A percentile compares a stretch with the other conserved stretches of the same genome.
phyloP scores from a whole-genome alignment of 2,888 invertebrate species.

The Drosophila subquinaria region DNA sequence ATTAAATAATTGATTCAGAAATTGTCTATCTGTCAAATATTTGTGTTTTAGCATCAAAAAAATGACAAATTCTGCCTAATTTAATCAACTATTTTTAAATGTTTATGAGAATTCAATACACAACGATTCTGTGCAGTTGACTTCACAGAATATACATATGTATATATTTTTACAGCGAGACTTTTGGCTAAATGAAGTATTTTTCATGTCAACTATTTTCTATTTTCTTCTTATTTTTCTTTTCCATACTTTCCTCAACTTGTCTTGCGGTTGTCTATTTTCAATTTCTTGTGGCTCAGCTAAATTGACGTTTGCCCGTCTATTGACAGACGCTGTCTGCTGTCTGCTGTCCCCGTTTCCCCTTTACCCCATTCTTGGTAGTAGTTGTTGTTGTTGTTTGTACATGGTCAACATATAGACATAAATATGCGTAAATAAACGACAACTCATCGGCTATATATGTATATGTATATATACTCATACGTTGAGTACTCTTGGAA shows the following conservation, averaged over 20 bases:
- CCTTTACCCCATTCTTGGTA: slow-evolving; percentile 17
- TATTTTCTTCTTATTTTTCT: slow-evolving; percentile 35
- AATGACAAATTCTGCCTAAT: background rate
- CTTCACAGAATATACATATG: slow-evolving; percentile 1
- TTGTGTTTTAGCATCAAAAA: background rate
- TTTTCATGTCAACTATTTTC: slow-evolving; percentile 54
- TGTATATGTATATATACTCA: background rate
- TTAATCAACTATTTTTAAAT: background rate
- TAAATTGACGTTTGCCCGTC: slow-evolving; percentile 71
- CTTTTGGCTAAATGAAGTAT: slow-evolving; percentile 34
- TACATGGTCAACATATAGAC: slow-evolving; percentile 70
- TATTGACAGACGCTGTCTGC: slow-evolving; percentile 68
- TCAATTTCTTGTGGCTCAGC: slow-evolving; percentile 68
- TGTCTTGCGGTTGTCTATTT: slow-evolving; percentile 63
- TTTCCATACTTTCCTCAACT: slow-evolving; percentile 40
- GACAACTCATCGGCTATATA: slow-evolving; percentile 34
- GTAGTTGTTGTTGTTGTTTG: slow-evolving; percentile 47
- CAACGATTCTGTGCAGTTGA: slow-evolving; percentile 22
- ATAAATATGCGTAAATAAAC: slow-evolving; percentile 74
- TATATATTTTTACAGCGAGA: slow-evolving; percentile 4
- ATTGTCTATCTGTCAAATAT: background rate
- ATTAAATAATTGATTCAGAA: background rate
- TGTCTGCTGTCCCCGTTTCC: slow-evolving; percentile 4
- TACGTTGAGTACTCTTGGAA: slow-evolving; percentile 23
- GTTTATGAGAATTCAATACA: background rate